Percentiles rank a stretch among this genome's conserved stretches.
phyloP scores from a whole-genome alignment of 64 coral and sea anemone species.

The Porites australiensis region DNA sequence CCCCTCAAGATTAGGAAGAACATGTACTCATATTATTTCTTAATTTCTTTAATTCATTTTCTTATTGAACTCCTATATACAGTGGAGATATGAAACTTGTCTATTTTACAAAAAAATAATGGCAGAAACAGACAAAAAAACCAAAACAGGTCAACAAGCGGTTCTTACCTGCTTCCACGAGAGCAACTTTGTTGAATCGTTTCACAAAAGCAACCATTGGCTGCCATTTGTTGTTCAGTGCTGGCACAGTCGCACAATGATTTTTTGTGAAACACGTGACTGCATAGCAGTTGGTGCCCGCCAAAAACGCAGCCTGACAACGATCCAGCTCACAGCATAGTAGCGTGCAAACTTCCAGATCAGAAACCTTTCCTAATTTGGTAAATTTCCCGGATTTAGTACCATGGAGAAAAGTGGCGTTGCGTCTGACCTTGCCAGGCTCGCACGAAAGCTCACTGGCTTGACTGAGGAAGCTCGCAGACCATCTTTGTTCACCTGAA shows the following conservation, averaged over 20 bases:
- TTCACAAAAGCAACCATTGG: slow-evolving; percentile 86
- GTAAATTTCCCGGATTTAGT: slow-evolving; percentile 94
- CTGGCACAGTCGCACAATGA: slow-evolving; percentile 90
- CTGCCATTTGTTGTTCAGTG: slow-evolving; percentile 86
- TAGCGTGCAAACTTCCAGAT: slow-evolving; percentile 83
- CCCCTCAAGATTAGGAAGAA: too few relatives aligned
- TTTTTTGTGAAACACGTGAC: slow-evolving; percentile 82
- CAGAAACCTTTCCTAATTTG: slow-evolving; percentile 86
- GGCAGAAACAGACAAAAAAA: too few relatives aligned
- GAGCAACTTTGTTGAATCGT: slow-evolving; percentile 38
- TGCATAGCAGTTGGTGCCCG: slow-evolving; percentile 75
- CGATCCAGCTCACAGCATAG: slow-evolving; percentile 88
- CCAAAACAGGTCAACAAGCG: background rate
- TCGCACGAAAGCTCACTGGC: slow-evolving; percentile 52
- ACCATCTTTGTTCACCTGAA: slow-evolving; percentile 49
- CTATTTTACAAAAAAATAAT: too few relatives aligned
- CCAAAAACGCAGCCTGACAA: slow-evolving; percentile 91
- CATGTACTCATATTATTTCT: too few relatives aligned
- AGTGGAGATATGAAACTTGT: too few relatives aligned
- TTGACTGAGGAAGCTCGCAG: slow-evolving; percentile 62
- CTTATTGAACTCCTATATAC: too few relatives aligned
- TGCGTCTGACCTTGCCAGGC: slow-evolving; percentile 48
- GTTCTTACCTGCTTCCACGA: slow-evolving; percentile 30
- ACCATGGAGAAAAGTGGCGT: slow-evolving; percentile 93
- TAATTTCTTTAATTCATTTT: too few relatives aligned